Conservation (phyloP, 2,888 invertebrate species). For the Cybosia mesomella region DNA sequence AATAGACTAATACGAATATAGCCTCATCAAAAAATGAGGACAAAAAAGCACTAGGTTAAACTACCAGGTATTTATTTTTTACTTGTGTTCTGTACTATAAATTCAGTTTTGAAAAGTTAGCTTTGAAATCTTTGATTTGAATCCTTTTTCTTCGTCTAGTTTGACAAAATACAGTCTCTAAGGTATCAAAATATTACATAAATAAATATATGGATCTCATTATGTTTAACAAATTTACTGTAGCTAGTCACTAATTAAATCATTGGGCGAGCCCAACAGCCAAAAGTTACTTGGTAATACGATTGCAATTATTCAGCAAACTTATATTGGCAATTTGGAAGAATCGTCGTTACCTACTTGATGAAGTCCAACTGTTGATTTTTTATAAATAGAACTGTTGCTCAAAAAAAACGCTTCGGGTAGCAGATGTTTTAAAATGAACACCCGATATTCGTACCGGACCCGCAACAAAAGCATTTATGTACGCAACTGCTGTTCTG, state of each 20-base stretch:
- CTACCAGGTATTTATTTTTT: background rate
- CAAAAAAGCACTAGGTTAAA: background rate
- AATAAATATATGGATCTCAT: too few species aligned
- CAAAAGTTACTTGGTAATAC: too few species aligned
- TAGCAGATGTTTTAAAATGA: slow-evolving; percentile 42
- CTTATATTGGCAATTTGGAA: background rate
- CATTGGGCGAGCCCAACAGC: too few species aligned
- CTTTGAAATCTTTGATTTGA: background rate
- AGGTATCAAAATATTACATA: too few species aligned
- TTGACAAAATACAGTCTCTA: background rate
- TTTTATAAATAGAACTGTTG: slow-evolving; percentile 14
- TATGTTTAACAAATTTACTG: too few species aligned
- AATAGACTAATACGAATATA: background rate
- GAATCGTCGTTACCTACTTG: background rate
- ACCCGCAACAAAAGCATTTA: slow-evolving; percentile 13
- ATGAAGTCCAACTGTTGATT: slow-evolving; percentile 7
- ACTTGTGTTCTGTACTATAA: background rate
- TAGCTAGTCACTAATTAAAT: too few species aligned
- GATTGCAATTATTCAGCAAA: background rate
- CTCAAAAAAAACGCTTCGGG: slow-evolving; percentile 13
- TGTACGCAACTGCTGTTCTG: slow-evolving; percentile 13
- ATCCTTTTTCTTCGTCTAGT: background rate
- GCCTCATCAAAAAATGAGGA: background rate
- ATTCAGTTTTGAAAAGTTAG: background rate
- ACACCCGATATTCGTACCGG: slow-evolving; percentile 41